phyloP scores from a whole-genome alignment of 2,113 vertebrate genomes.

The Muntiacus reevesi region DNA sequence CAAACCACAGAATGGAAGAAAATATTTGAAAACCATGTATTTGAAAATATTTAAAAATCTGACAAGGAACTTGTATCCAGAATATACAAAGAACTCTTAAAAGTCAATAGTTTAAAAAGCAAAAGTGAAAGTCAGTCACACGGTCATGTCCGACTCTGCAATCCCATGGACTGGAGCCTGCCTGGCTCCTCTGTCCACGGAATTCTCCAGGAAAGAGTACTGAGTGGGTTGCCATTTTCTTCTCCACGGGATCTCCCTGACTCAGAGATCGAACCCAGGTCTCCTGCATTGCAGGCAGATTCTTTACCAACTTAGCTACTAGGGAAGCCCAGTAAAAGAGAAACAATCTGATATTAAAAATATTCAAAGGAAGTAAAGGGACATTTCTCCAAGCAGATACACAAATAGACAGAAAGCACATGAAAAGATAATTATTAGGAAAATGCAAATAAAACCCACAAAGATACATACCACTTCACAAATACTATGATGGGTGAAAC shows the following conservation, averaged over 20 bases:
- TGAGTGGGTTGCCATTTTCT: background rate
- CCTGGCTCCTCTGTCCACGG: background rate
- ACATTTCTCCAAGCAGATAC: background rate
- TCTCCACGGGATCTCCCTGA: background rate
- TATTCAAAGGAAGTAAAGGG: background rate
- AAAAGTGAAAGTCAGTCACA: background rate
- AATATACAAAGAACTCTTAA: background rate
- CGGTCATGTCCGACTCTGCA: background rate
- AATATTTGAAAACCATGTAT: background rate
- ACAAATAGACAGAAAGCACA: background rate
- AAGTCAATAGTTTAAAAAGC: background rate
- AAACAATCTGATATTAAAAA: background rate
- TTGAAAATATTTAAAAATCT: background rate
- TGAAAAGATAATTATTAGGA: slow-evolving; percentile 9
- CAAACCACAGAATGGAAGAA: background rate
- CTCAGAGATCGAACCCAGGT: rapidly evolving
- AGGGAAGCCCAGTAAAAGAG: background rate
- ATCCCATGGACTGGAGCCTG: background rate
- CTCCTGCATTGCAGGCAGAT: background rate
- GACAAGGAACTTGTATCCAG: background rate
- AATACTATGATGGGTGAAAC: background rate
- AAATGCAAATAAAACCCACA: slow-evolving; percentile 30
- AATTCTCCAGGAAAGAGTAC: background rate
- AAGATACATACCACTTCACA: background rate
- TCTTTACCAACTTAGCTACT: background rate